phyloP scores from a whole-genome alignment of 2,888 invertebrate genomes.

The Melanchra persicariae region DNA sequence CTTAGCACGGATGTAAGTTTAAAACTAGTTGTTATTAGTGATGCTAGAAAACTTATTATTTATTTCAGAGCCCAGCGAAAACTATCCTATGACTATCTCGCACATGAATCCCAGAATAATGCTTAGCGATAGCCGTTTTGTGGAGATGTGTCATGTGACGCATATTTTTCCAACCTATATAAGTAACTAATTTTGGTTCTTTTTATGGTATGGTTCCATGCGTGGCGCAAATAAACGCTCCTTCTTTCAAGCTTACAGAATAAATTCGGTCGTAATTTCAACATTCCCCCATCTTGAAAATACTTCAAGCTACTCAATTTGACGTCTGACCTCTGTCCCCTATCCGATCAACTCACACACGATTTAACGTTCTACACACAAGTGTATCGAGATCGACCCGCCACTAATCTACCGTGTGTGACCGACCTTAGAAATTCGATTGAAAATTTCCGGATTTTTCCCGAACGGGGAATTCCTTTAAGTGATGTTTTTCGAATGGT shows the following conservation, averaged over 20 bases:
- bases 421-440: slow-evolving; percentile 83
- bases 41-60: too few species aligned
- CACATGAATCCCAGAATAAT: too few species aligned
- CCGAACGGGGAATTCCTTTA: slow-evolving; percentile 77
- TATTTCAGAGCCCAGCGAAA: too few species aligned
- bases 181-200: too few species aligned
- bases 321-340: slow-evolving; percentile 61
- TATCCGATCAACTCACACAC: slow-evolving; percentile 77
- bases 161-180: too few species aligned
- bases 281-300: slow-evolving; percentile 42
- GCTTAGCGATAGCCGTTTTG: too few species aligned
- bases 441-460: slow-evolving; percentile 83
- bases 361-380: slow-evolving; percentile 76
- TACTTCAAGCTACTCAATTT: slow-evolving; percentile 50
- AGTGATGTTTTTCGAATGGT: slow-evolving; percentile 83
- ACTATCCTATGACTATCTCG: too few species aligned
- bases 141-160: too few species aligned
- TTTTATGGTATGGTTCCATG: too few species aligned
- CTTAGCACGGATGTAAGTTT: too few species aligned
- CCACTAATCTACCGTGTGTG: slow-evolving; percentile 85
- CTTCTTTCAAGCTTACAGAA: neutral
- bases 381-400: slow-evolving; percentile 72
- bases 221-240: too few species aligned
- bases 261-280: slow-evolving; percentile 11
- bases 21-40: too few species aligned